A percentile compares a stretch with the other conserved stretches of the same genome.
Conservation (phyloP, 2,888 invertebrate genomes). For the Metallyticus violacea region DNA sequence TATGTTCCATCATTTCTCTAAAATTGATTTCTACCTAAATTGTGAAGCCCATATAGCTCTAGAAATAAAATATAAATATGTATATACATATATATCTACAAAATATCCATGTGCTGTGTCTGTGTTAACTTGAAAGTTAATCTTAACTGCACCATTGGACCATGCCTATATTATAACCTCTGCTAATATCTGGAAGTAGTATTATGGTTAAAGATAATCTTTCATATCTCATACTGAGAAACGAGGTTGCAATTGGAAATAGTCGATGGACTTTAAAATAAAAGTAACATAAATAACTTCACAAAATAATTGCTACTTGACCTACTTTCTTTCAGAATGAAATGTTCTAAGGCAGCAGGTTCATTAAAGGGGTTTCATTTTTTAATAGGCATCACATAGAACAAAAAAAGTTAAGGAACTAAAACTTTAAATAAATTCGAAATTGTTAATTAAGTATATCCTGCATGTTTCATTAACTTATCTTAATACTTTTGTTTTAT, state of each 20-base stretch:
- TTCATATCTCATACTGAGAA: neutral
- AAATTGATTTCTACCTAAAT: neutral
- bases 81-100: neutral
- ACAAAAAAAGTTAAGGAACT: no score
- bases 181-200: neutral
- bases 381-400: no score
- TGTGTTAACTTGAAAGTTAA: neutral
- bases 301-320: neutral
- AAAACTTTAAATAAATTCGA: no score
- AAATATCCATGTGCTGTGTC: neutral
- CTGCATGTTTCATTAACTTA: no score
- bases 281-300: neutral
- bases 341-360: no score
- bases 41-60: neutral
- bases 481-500: no score
- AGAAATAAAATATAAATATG: neutral
- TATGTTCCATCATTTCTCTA: neutral
- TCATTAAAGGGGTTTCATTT: no score
- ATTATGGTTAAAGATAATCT: no score
- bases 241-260: neutral
- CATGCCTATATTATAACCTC: neutral
- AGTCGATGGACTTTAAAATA: neutral
- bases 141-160: neutral
- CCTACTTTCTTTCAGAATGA: neutral
- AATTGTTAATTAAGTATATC: no score